Conservation (phyloP, 35 echinoderm and acorn worm species). For the Lytechinus pictus region DNA sequence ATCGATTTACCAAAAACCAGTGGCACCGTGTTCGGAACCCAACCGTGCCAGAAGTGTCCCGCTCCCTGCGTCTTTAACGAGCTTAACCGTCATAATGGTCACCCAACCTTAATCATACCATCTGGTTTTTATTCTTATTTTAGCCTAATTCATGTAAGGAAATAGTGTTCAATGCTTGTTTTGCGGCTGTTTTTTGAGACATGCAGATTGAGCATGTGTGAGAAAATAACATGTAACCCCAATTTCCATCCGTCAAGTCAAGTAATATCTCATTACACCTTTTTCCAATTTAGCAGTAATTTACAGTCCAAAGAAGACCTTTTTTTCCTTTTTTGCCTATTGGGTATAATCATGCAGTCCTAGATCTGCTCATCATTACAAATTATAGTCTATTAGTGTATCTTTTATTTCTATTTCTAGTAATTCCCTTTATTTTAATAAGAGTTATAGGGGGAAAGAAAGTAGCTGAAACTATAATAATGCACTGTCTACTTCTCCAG, state of each 20-base stretch:
- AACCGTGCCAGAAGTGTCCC: background rate
- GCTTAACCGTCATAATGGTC: background rate
- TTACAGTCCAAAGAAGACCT: too few relatives aligned
- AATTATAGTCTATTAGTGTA: too few relatives aligned
- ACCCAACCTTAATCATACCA: background rate
- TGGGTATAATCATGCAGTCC: too few relatives aligned
- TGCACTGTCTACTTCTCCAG: background rate
- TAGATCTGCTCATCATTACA: too few relatives aligned
- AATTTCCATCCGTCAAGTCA: too few relatives aligned
- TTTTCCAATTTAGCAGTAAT: background rate
- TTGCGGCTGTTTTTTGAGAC: background rate
- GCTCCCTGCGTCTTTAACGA: background rate
- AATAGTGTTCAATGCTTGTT: background rate
- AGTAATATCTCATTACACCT: background rate
- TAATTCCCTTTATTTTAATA: background rate
- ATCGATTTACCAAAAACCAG: background rate
- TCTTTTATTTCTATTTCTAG: too few relatives aligned
- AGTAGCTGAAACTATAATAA: background rate
- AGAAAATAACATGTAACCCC: background rate
- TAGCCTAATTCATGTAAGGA: background rate
- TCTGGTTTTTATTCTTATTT: background rate
- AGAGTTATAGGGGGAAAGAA: background rate
- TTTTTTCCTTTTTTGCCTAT: too few relatives aligned
- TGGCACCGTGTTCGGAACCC: background rate
- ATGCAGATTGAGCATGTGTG: background rate